Base-by-base conservation (phyloP, 2,888 invertebrate genomes). In the Mimachlamys varia region DNA sequence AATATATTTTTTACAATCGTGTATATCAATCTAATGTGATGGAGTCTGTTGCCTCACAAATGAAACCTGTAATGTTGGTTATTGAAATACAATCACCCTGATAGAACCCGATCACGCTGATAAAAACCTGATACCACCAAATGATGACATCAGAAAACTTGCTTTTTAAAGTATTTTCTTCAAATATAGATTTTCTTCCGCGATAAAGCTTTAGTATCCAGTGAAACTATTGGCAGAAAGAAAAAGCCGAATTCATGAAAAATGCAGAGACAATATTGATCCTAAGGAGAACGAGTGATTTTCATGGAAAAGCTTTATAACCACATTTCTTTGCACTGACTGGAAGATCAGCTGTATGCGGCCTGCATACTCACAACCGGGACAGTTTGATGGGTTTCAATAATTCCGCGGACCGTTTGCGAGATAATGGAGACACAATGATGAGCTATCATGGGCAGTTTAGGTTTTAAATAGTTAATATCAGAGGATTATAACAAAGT, bases 211-310 rank as follows among this genome's bases (percentile, higher is more conserved):
- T 76, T 33, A 33, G 76, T 33, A 76, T 58, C n/a, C 22, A 58
- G 58, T 22, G 58, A n/a, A 76, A 76, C 76, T 33, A 17, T 19
- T 53, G 33, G 76, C 76, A 76, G 76, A 76, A 33, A 76, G 76
- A 12, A 76, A 76, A 76, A 76, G 76, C 76, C 76, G 12, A 76
- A 76, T 76, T 76, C 76, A 76, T 76, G 76, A 76, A 76, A 76
- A 76, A 76, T 76, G 76, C 76, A 76, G 33, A 33, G 76, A 76
- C 76, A 33, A 33, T 76, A 76, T 76, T 76, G 76, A 76, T 76
- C 27, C 27, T 53, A n/a, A 62, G 10, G 62, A 62, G 62, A 76
- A 76, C 15, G 76, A 76, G 76, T 76, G 76, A 76, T 76, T 76
- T 76, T 76, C 76, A 3, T 33, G 76, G 27, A 33, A 33, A 76